phyloP scores from a whole-genome alignment of 2,113 vertebrate species.

The Odobenus rosmarus region DNA sequence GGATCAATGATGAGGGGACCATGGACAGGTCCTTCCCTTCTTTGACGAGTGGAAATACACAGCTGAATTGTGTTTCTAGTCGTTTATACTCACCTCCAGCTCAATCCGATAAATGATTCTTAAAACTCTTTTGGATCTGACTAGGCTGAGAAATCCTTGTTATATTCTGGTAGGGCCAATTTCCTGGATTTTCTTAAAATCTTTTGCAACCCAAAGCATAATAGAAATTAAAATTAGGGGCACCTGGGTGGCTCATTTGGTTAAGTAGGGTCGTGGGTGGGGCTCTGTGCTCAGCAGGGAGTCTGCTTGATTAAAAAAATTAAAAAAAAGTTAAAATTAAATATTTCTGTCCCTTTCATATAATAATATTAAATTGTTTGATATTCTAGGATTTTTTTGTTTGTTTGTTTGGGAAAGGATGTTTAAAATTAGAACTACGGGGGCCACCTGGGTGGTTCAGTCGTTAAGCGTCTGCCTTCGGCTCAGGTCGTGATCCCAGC shows the following conservation, averaged over 20 bases:
- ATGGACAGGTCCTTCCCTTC: background rate
- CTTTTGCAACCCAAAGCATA: background rate
- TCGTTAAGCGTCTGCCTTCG: too few species aligned
- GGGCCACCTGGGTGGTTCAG: too few species aligned
- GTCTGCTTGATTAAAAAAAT: background rate
- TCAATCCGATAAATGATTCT: background rate
- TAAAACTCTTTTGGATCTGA: background rate
- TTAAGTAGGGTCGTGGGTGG: background rate
- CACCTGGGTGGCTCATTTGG: background rate
- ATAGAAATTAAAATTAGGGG: background rate
- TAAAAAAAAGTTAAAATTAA: background rate
- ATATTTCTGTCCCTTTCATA: constrained; percentile 34
- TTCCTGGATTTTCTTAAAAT: constrained; percentile 11
- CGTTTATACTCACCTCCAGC: background rate
- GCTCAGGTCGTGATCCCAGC: too few species aligned
- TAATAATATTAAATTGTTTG: background rate
- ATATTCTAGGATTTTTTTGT: background rate
- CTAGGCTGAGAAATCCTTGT: background rate
- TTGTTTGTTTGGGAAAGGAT: background rate
- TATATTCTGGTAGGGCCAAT: background rate
- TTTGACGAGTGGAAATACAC: background rate
- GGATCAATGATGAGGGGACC: background rate
- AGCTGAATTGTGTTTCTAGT: background rate
- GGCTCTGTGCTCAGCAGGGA: background rate
- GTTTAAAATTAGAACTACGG: background rate